Conservation (phyloP, 1,140 invertebrate genomes). For the Ylistrum balloti region DNA sequence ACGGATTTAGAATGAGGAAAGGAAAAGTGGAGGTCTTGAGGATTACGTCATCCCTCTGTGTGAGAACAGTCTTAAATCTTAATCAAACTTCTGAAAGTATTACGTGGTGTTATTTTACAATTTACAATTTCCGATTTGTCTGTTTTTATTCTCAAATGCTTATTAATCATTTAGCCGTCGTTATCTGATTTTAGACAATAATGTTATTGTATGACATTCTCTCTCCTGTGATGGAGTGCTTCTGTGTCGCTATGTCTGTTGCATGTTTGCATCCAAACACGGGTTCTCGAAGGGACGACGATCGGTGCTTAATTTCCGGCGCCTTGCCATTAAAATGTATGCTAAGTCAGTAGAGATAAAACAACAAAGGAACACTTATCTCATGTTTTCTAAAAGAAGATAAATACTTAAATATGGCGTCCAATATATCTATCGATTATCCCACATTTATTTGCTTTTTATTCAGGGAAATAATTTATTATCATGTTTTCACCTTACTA, state of each 20-base stretch:
- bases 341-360: slow-evolving; percentile 14
- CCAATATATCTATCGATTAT: neutral
- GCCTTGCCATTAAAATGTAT: slow-evolving; percentile 7
- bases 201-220: neutral
- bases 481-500: neutral
- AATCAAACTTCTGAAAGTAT: neutral
- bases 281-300: neutral
- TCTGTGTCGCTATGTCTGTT: neutral
- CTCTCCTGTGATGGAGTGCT: neutral
- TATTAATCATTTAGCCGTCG: slow-evolving; percentile 5
- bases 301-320: neutral
- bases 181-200: neutral
- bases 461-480: neutral
- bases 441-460: neutral
- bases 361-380: slow-evolving; percentile 3
- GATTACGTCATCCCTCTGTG: neutral
- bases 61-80: neutral
- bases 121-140: slow-evolving; percentile 11
- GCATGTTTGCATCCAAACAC: neutral
- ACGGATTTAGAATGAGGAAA: neutral
- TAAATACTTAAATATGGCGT: neutral
- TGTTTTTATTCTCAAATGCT: slow-evolving; percentile 21
- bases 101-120: neutral
- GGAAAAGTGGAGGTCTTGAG: neutral
- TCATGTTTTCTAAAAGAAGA: neutral